Evolutionary conservation across 30 jellyfish, hydroid and myxozoan species (phyloP).

Genomic region (Turritopsis rubra): DNA sequence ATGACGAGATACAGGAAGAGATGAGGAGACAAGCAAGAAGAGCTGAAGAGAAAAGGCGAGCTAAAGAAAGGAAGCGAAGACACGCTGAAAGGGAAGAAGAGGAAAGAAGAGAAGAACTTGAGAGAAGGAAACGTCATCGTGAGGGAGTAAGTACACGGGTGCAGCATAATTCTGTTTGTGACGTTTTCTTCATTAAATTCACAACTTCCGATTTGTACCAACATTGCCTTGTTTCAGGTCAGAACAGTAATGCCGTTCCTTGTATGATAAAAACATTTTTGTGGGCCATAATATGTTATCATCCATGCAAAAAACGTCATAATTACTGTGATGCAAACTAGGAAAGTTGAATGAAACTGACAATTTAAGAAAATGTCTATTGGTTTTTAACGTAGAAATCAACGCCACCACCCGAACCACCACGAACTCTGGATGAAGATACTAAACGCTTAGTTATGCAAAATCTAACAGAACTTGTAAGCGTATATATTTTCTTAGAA

Average conservation of each 20-base stretch:
- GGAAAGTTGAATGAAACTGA: too few relatives aligned
- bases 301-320: too few relatives aligned
- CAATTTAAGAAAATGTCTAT: background rate
- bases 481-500: background rate
- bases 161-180: too few relatives aligned
- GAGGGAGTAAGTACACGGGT: background rate
- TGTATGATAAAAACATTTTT: too few relatives aligned
- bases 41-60: constrained; percentile 19
- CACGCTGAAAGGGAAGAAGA: constrained; percentile 19
- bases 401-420: constrained; percentile 32
- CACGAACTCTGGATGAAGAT: constrained; percentile 31
- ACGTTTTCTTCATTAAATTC: too few relatives aligned
- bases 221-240: too few relatives aligned
- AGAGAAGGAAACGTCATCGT: constrained; percentile 12
- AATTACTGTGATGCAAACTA: too few relatives aligned
- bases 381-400: constrained; percentile 8
- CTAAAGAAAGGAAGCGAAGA: constrained; percentile 4
- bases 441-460: constrained; percentile 39
- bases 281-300: too few relatives aligned
- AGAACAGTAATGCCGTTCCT: too few relatives aligned
- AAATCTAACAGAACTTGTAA: constrained; percentile 34
- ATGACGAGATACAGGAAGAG: constrained; percentile 30
- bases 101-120: background rate
- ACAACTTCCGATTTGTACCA: too few relatives aligned
- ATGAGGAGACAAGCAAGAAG: constrained; percentile 17